phyloP scores from a whole-genome alignment of 2,888 invertebrate species.

The Pelosia muscerda region DNA sequence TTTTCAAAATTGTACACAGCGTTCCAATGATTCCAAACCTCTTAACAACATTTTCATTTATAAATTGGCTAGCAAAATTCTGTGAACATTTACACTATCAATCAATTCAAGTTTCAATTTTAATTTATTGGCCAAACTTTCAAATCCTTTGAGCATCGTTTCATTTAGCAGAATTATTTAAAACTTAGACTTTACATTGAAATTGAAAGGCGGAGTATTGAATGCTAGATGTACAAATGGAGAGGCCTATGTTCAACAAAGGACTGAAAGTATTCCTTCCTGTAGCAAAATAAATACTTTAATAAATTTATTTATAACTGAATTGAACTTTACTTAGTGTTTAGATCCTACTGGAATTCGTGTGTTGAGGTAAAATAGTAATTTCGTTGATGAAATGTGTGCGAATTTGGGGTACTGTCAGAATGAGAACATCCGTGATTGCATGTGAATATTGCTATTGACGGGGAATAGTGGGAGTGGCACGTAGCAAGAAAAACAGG shows the following conservation, averaged over 20 bases:
- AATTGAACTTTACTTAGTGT: no score
- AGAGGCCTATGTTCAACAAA: not conserved
- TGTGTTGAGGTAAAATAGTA: no score
- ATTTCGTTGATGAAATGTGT: no score
- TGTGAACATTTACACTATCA: not conserved
- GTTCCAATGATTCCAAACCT: not conserved
- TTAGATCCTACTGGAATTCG: no score
- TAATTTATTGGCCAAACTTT: not conserved
- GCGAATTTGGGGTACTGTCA: no score
- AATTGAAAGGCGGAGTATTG: not conserved
- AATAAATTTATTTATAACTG: no score
- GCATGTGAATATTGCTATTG: no score
- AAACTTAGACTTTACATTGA: not conserved
- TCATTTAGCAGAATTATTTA: not conserved
- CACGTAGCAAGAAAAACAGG: no score
- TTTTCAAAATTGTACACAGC: not conserved
- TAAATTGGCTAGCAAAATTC: not conserved
- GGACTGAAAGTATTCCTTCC: not conserved
- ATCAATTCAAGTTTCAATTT: conserved; percentile 3
- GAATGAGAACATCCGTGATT: no score
- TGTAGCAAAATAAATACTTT: not conserved
- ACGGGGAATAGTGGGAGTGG: no score
- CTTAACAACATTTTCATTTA: not conserved
- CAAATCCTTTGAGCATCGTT: not conserved
- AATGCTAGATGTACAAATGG: not conserved